Evolutionary conservation across 1,140 invertebrate species (phyloP).

Genomic region (Caenorhabditis remanei): DNA sequence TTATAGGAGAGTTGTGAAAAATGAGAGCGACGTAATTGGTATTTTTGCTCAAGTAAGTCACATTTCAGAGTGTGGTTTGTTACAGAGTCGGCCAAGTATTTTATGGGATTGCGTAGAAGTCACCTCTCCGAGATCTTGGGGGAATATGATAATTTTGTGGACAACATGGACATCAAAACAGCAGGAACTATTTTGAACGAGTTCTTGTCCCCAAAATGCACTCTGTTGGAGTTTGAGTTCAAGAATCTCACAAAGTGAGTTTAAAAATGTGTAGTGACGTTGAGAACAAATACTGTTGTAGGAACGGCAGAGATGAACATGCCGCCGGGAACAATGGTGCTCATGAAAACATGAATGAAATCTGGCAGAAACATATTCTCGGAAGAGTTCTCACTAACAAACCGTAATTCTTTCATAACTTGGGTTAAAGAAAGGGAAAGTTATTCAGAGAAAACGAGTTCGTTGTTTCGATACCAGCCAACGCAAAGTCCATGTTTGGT

Average conservation of each 20-base stretch:
- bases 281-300: background rate
- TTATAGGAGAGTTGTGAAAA: background rate
- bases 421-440: no score
- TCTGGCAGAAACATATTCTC: background rate
- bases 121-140: background rate
- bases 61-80: background rate
- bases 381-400: background rate
- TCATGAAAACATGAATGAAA: background rate
- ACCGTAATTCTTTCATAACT: background rate
- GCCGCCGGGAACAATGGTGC: background rate
- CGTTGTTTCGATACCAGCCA: no score
- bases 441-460: no score
- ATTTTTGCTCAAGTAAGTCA: background rate
- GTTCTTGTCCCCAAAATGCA: background rate
- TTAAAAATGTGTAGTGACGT: no score
- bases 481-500: no score
- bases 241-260: background rate
- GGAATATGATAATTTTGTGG: background rate
- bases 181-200: background rate
- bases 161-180: background rate
- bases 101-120: background rate
- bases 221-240: background rate
- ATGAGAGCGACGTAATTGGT: background rate
- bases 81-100: background rate
- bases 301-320: background rate